phyloP scores from a whole-genome alignment of 2,797 vertebrate genomes.

The Bovichtus variegatus region DNA sequence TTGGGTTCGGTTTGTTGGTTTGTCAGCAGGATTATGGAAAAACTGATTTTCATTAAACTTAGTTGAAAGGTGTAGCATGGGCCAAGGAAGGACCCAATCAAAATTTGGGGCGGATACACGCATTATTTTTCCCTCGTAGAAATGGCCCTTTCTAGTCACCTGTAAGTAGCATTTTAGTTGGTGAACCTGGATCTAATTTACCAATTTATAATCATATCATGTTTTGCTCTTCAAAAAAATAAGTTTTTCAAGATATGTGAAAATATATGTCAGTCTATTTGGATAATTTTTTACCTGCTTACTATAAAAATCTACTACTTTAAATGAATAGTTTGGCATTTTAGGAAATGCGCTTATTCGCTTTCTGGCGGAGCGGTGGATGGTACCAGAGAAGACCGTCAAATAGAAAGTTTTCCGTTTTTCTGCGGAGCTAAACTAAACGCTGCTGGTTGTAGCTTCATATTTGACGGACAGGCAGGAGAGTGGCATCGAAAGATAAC shows the following conservation, averaged over 20 bases:
- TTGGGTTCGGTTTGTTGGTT: too few species aligned
- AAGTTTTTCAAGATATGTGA: too few species aligned
- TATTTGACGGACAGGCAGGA: conserved; percentile 3
- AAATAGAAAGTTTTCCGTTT: not conserved
- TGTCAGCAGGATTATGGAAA: too few species aligned
- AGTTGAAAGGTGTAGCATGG: too few species aligned
- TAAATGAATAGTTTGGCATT: too few species aligned
- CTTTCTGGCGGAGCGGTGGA: too few species aligned
- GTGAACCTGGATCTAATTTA: not conserved
- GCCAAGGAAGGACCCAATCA: too few species aligned
- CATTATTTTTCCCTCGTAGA: too few species aligned
- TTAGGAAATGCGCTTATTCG: not conserved
- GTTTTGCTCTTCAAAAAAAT: not conserved
- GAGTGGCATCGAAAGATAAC: conserved; percentile 1
- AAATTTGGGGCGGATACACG: too few species aligned
- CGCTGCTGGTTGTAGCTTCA: conserved; percentile 20
- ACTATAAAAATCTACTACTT: not conserved
- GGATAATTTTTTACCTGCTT: not conserved
- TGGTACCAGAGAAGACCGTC: not conserved
- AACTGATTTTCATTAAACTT: too few species aligned
- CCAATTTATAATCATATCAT: not conserved
- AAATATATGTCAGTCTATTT: not conserved
- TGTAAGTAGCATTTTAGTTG: not conserved
- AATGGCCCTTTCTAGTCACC: not conserved
- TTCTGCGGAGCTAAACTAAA: conserved; percentile 9